Evolutionary conservation across 2,797 vertebrate genomes (phyloP).

Genomic region (Clangula hyemalis): DNA sequence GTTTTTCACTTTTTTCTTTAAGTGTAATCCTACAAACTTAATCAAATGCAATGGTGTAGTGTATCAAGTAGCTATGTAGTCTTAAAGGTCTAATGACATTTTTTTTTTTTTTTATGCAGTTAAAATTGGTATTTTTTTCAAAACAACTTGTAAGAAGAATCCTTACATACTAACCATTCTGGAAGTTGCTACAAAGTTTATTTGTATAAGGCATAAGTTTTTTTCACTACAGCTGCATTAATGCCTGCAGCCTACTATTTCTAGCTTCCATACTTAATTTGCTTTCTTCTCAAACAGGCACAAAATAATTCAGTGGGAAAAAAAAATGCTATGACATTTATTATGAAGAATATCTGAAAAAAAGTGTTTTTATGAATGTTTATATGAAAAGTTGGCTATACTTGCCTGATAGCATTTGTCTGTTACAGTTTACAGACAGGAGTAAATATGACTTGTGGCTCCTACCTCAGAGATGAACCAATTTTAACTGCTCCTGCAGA

Average conservation of each 20-base stretch:
- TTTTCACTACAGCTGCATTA: neutral
- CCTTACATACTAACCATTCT: neutral
- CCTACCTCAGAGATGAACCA: slow-evolving; percentile 54
- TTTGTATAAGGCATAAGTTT: neutral
- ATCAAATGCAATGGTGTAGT: neutral
- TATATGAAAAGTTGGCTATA: neutral
- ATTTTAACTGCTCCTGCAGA: neutral
- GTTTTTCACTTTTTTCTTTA: neutral
- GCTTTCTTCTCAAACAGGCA: neutral
- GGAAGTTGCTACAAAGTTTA: neutral
- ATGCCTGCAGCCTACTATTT: neutral
- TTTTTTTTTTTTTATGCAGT: neutral
- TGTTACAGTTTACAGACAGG: neutral
- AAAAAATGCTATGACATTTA: neutral
- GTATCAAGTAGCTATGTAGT: neutral
- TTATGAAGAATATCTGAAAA: neutral
- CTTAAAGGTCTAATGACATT: neutral
- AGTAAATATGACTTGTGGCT: slow-evolving; percentile 20
- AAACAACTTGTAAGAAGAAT: neutral
- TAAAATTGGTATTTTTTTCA: slow-evolving; percentile 45
- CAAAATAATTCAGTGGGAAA: neutral
- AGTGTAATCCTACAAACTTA: neutral
- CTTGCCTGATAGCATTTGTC: neutral
- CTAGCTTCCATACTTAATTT: neutral
- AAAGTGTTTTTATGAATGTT: neutral